Base-by-base conservation (phyloP, 2,888 invertebrate genomes). In the Torymus auratus region DNA sequence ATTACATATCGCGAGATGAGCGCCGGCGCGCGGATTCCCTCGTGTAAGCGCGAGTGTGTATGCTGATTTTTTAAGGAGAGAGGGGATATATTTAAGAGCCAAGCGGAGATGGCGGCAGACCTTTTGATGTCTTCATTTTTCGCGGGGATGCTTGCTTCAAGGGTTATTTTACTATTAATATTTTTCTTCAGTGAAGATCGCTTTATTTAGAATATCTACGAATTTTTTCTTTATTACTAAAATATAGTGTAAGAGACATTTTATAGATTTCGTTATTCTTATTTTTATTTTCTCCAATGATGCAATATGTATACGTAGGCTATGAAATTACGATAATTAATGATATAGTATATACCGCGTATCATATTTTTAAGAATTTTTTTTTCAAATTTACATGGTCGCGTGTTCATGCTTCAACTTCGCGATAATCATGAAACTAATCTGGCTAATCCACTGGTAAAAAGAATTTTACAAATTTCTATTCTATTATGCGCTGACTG, bases 301-400 rank as follows among this genome's bases (percentile, higher is more conserved):
- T 64, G 28, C 15, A 73, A 73, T 28, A 52, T 10, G 52, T 28
- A 55, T 65, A 74, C 56, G 20, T 52, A 58, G 56, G 10, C 28
- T 56, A 65, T 20, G 41, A 50, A 65, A 55, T 56, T 74, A 65
- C 15, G 65, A 74, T 20, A 73, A n/a, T 64, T 50, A n/a, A 17
- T 55, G 67, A 68, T 68, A 68, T 68, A 56, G 20, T 20, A 20
- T n/a, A 55, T 23, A 15, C n/a, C n/a, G 28, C 58, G 10, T 56
- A 69, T 55, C 28, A 56, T 55, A 69, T 56, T 69, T 50, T 71
- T 52, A 52, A 41, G 7, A 17, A 56, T 13, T 50, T 15, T 13
- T 50, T 15, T 60, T 71, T 15, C n/a, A 12, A 58, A 5, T 68
- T 28, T 14, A 20, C n/a, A 67, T 20, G 2, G 17, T 20, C 13